Evolutionary conservation across 2,113 vertebrate genomes (phyloP).

Genomic region (Nematolebias whitei): DNA sequence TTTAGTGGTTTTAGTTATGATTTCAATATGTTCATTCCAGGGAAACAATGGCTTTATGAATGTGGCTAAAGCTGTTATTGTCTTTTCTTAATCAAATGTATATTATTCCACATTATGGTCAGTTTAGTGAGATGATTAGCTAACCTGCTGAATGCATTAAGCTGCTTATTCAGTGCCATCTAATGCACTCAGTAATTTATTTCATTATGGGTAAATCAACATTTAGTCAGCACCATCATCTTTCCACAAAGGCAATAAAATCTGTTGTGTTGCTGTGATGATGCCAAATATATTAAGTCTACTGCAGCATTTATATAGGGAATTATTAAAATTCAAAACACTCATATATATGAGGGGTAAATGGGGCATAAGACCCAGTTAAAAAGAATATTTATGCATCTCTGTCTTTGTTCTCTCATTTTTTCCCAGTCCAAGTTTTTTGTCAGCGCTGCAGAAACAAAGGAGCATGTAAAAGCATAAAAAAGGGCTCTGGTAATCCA

Average conservation of each 20-base stretch:
- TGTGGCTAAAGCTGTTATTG: too few relatives aligned
- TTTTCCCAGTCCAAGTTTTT: slow-evolving; percentile 32
- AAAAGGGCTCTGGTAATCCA: slow-evolving; percentile 42
- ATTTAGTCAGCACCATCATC: neutral
- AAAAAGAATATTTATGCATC: neutral
- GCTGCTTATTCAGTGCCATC: neutral
- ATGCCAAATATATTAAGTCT: too few relatives aligned
- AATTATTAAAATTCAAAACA: neutral
- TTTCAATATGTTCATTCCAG: too few relatives aligned
- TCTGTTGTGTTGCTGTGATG: neutral
- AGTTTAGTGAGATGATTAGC: too few relatives aligned
- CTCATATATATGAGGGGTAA: neutral
- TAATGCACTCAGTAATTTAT: neutral
- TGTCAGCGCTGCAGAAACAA: slow-evolving; percentile 21
- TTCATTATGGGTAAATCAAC: neutral
- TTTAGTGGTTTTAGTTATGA: too few relatives aligned
- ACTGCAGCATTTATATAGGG: neutral
- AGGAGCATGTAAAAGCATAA: slow-evolving; percentile 19
- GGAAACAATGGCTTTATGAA: too few relatives aligned
- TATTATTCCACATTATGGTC: too few relatives aligned
- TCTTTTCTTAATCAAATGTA: too few relatives aligned
- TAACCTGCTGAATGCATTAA: neutral
- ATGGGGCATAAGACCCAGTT: neutral
- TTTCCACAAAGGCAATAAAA: neutral
- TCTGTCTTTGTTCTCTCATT: slow-evolving; percentile 1